Base-by-base conservation (phyloP, 2,797 vertebrate genomes). In the Gadopsis marmoratus region DNA sequence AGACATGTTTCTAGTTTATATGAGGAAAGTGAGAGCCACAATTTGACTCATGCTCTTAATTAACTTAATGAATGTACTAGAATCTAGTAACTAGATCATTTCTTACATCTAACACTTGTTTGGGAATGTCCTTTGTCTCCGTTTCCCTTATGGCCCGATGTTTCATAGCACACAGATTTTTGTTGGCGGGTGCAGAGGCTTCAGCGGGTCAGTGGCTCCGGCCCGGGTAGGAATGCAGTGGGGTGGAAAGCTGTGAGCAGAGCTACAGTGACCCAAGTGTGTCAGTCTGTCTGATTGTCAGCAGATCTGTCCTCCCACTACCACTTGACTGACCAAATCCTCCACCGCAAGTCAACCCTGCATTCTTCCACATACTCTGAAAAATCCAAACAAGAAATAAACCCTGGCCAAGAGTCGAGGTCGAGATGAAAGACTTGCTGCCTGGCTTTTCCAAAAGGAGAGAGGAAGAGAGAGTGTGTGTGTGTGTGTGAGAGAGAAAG, bases 261-360 rank as follows among this genome's bases (percentile, higher is more conserved):
- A 66, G 67, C 71, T 55, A 88, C 88, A 91, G 84, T 86, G 80
- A 79, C 86, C 88, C 83, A 77, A 92, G 89, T 91, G 87, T 92
- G 86, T 87, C 89, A 80, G 76, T 91, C 79, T 73, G 90, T 88
- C 80, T 71, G 82, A 78, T 75, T 78, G 84, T 94, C 92, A 92
- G 91, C 88, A 87, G 85, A 89, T 91, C 89, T 88, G 83, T 90
- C 89, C 90, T 88, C 92, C 92, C 84, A 90, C 92, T 79, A 82
- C 85, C 89, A 86, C 79, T 91, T 79, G 69, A 90, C 91, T 83
- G 69, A 74, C 80, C 81, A 83, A 94, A 89, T 88, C 89, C 76
- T 88, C 86, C 74, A 76, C 76, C 48, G 35, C 86, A 67, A 84
- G 83, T 87, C 85, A 80, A 75, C 73, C 66, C 81, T 54, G 73